These are phyloP conservation scores for Chrysolina oricalcia DNA, from an alignment of 2,888 invertebrate genomes.

Conservation along the genomic window DNA sequence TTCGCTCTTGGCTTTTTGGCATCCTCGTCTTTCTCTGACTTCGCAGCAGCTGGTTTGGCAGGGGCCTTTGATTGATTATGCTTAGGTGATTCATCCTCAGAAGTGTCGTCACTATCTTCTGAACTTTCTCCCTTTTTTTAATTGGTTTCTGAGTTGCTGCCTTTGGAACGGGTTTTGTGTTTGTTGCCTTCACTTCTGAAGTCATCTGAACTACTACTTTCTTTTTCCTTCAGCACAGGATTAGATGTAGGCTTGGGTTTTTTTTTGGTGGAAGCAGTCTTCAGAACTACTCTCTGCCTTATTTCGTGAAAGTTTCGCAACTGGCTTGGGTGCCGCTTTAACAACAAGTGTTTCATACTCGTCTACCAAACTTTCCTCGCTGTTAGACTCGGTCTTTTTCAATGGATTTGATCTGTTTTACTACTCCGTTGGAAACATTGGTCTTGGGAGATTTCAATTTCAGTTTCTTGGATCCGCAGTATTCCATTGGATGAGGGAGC, in stretches of 20 bases:
- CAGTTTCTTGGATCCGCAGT: constrained; percentile 71
- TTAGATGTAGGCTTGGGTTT: too few species aligned
- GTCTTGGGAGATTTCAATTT: constrained; percentile 47
- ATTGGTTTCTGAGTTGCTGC: constrained; percentile 42
- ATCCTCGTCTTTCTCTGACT: too few species aligned
- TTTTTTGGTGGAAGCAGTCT: too few species aligned
- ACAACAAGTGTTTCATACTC: constrained; percentile 46
- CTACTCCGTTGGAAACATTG: constrained; percentile 39
- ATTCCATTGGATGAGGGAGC: constrained; percentile 79
- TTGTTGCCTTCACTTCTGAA: constrained; percentile 49
- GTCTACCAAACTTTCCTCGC: constrained; percentile 57
- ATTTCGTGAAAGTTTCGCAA: constrained; percentile 34
- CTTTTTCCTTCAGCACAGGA: constrained; percentile 40
- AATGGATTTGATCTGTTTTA: constrained; percentile 21
- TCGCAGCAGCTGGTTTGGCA: neutral
- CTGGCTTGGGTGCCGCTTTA: constrained; percentile 24
- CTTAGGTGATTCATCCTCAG: neutral
- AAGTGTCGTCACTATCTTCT: neutral
- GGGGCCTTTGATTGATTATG: neutral
- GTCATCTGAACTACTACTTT: constrained; percentile 53
- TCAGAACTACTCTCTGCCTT: constrained; percentile 53
- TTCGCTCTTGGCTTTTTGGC: too few species aligned
- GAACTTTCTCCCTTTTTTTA: constrained; percentile 29
- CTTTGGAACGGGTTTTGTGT: constrained; percentile 35
- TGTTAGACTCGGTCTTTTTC: constrained; percentile 38